These are phyloP conservation scores for Lophius piscatorius DNA, from an alignment of 2,113 vertebrate genomes.

Conservation along the genomic window DNA sequence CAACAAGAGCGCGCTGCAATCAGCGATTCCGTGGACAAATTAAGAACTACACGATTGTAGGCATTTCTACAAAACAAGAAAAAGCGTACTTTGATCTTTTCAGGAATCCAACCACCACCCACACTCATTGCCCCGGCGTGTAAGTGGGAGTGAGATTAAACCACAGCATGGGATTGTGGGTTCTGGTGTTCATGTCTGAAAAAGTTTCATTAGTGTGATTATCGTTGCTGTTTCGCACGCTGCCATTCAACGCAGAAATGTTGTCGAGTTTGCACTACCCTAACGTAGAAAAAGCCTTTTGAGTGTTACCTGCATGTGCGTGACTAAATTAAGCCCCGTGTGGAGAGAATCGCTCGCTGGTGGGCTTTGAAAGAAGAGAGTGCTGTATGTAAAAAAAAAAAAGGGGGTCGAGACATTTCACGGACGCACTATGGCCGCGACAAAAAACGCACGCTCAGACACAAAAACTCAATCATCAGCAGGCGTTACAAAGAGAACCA, in stretches of 20 bases:
- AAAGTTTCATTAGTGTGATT: conserved; percentile 1
- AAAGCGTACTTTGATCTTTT: conserved; percentile 43
- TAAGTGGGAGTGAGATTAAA: conserved; percentile 51
- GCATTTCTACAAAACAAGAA: conserved; percentile 28
- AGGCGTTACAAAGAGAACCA: conserved; percentile 2
- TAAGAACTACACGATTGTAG: conserved; percentile 23
- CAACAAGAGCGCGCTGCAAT: neutral
- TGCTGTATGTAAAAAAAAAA: no score
- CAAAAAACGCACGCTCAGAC: neutral
- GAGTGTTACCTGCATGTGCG: no score
- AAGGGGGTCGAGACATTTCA: no score
- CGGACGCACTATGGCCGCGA: no score
- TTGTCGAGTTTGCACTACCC: no score
- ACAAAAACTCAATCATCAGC: neutral
- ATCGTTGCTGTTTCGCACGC: neutral
- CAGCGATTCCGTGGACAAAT: conserved; percentile 13
- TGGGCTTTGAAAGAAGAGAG: no score
- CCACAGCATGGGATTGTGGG: conserved; percentile 8
- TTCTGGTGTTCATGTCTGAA: conserved; percentile 7
- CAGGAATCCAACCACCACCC: conserved; percentile 50
- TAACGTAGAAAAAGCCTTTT: no score
- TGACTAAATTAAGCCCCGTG: no score
- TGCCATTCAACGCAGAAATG: no score
- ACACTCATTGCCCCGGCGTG: conserved; percentile 35
- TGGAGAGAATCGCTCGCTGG: no score